Conservation (phyloP, 2,113 vertebrate genomes). For the Trochalopteron elliotii region DNA sequence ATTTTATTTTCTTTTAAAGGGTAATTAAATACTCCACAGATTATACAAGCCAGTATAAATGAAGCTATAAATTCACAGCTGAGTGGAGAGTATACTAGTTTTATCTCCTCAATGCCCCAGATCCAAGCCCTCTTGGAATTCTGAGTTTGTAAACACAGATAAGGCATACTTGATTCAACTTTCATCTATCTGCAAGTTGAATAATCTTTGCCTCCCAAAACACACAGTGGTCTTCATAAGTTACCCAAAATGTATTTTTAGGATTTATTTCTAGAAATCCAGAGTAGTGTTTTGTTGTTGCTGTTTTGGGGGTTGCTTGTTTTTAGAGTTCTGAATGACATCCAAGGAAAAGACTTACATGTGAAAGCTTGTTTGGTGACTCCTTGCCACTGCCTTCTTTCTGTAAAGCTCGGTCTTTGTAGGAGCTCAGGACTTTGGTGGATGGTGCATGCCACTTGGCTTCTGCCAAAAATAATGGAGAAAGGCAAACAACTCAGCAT, state of each 20-base stretch:
- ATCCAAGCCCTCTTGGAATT: background rate
- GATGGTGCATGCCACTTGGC: constrained; percentile 91
- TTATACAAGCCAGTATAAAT: background rate
- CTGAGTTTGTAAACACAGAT: background rate
- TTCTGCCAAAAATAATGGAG: constrained; percentile 77
- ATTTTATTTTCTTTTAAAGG: background rate
- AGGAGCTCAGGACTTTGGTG: constrained; percentile 88
- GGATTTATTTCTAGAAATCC: background rate
- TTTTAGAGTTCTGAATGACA: background rate
- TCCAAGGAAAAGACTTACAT: constrained; percentile 78
- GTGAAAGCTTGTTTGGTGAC: constrained; percentile 88
- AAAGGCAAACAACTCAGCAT: background rate
- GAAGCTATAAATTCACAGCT: background rate
- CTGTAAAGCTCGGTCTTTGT: constrained; percentile 85
- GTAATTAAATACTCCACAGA: background rate
- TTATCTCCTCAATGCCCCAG: background rate
- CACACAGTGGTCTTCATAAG: background rate
- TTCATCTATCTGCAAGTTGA: background rate
- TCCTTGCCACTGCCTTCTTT: constrained; percentile 87
- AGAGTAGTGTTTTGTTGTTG: background rate
- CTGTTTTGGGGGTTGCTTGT: background rate
- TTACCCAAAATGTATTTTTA: background rate
- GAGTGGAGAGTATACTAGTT: background rate
- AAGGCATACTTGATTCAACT: background rate
- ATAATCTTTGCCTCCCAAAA: background rate